Evolutionary conservation across 2,113 vertebrate genomes (phyloP).

Genomic region (Thinocorus orbignyianus): DNA sequence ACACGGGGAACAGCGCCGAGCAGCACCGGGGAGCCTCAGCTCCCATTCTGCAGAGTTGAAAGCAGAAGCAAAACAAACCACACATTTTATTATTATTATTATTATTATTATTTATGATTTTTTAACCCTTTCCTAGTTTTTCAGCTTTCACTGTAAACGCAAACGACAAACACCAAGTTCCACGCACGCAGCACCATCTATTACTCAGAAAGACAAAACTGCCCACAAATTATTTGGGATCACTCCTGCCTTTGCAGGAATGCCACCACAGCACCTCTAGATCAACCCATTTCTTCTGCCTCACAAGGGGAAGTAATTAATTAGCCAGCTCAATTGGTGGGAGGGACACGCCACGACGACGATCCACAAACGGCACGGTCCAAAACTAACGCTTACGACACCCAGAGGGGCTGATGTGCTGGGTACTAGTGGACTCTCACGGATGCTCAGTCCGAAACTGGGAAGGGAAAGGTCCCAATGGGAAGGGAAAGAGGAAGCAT

Average conservation of each 20-base stretch:
- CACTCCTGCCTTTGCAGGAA: not conserved
- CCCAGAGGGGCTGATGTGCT: not conserved
- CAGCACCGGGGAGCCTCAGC: conserved; percentile 26
- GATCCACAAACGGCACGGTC: not conserved
- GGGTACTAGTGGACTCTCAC: not conserved
- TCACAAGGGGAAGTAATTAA: not conserved
- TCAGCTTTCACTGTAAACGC: not conserved
- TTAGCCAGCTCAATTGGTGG: not conserved
- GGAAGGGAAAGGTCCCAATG: not conserved
- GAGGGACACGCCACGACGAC: not conserved
- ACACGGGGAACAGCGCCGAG: conserved; percentile 12
- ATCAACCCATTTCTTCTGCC: not conserved
- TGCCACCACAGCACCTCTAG: not conserved
- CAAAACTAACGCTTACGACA: not conserved
- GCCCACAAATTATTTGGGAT: not conserved
- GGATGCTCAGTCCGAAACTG: not conserved
- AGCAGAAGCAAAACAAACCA: not conserved
- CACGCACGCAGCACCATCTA: not conserved
- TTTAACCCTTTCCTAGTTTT: not conserved
- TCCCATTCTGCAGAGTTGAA: not conserved
- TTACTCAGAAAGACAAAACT: not conserved
- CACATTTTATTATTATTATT: not conserved
- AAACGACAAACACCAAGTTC: conserved; percentile 18
- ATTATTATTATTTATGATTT: no score
- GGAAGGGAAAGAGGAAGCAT: not conserved